Evolutionary conservation across 2,888 invertebrate genomes (phyloP).

Genomic region (Mongoloraphidia duomilia): DNA sequence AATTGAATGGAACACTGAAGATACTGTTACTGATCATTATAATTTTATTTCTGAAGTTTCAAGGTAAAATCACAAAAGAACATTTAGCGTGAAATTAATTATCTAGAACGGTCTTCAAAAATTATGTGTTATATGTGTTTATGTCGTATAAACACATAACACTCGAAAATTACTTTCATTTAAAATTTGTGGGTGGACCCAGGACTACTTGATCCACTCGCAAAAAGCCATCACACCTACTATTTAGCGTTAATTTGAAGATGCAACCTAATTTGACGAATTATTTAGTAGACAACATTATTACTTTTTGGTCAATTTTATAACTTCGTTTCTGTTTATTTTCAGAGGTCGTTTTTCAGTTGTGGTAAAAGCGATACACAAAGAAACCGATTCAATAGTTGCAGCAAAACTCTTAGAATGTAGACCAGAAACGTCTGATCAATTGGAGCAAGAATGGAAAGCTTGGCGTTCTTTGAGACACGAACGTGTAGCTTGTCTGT

Average conservation of each 20-base stretch:
- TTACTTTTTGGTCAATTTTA: not conserved
- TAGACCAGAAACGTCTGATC: constrained; percentile 46
- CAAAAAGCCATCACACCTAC: no score
- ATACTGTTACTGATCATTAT: constrained; percentile 58
- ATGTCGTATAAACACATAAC: not conserved
- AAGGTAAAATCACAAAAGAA: constrained; percentile 25
- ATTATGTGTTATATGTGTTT: not conserved
- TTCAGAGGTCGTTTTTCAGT: constrained; percentile 72
- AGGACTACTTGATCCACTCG: no score
- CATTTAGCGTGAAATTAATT: not conserved
- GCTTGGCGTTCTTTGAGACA: constrained; percentile 69
- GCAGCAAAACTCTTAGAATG: constrained; percentile 73
- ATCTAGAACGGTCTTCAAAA: not conserved
- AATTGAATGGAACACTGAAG: constrained; percentile 53
- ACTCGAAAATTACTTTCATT: no score
- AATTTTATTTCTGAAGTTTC: constrained; percentile 74
- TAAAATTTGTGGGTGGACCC: no score
- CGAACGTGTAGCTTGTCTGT: constrained; percentile 66
- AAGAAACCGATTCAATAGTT: constrained; percentile 56
- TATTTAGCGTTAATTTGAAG: no score
- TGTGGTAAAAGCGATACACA: constrained; percentile 69
- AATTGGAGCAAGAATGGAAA: constrained; percentile 69
- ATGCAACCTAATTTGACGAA: not conserved
- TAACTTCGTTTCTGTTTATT: constrained; percentile 7
- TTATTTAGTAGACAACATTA: not conserved